Evolutionary conservation across 2,888 invertebrate species (phyloP).

Genomic region (Gandaritis pyraliata): DNA sequence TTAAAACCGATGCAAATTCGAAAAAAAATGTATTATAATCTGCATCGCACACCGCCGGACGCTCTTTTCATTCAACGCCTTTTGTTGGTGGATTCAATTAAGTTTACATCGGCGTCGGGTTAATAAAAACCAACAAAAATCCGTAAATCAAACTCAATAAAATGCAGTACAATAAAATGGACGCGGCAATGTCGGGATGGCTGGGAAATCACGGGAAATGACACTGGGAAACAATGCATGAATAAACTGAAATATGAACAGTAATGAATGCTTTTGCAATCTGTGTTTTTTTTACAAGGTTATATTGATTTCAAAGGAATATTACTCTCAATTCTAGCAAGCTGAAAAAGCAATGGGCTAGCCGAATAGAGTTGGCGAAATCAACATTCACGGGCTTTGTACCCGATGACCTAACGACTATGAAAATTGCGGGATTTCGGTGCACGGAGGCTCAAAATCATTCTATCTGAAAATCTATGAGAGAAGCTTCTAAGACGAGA

Average conservation of each 20-base stretch:
- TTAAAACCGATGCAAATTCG: slow-evolving; percentile 79
- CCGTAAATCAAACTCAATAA: slow-evolving; percentile 84
- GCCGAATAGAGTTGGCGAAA: no score
- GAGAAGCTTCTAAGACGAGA: no score
- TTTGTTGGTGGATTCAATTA: slow-evolving; percentile 83
- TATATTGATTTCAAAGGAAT: no score
- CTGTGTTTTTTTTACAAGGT: no score
- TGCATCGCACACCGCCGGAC: slow-evolving; percentile 81
- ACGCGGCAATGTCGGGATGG: slow-evolving; percentile 17
- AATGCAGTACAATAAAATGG: slow-evolving; percentile 72
- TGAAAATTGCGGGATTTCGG: no score
- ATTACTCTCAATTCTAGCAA: no score
- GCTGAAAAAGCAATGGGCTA: no score
- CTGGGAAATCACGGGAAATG: slow-evolving; percentile 48
- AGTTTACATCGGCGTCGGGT: slow-evolving; percentile 83
- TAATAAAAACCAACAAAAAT: slow-evolving; percentile 82
- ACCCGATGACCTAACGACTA: no score
- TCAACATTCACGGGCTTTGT: no score
- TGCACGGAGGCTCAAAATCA: no score
- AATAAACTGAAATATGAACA: background rate
- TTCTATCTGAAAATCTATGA: no score
- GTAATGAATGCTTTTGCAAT: background rate
- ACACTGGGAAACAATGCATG: slow-evolving; percentile 41
- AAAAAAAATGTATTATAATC: slow-evolving; percentile 81
- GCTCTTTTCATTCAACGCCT: slow-evolving; percentile 82